Percentiles rank a stretch among this genome's conserved stretches.
phyloP scores from a whole-genome alignment of 2,797 vertebrate species.

The Setipinna tenuifilis region DNA sequence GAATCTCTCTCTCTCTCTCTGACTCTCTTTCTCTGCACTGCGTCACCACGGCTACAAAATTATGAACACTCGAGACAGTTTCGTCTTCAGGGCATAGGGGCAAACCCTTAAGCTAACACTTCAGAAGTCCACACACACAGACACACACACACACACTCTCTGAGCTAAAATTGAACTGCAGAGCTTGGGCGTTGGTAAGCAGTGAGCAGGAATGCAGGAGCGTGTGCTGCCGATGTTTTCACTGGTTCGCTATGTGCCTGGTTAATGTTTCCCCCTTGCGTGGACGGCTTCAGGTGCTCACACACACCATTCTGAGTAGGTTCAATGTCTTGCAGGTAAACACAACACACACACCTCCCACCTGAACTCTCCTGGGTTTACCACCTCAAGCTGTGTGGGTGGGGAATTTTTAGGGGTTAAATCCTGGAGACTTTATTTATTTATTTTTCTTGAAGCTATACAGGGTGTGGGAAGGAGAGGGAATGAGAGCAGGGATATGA shows the following conservation, averaged over 20 bases:
- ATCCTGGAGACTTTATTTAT: too few relatives aligned
- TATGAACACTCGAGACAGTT: constrained; percentile 3
- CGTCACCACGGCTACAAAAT: neutral
- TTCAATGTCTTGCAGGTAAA: neutral
- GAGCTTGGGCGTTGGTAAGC: neutral
- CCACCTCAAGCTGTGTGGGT: too few relatives aligned
- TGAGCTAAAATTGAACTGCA: constrained; percentile 15
- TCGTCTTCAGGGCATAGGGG: neutral
- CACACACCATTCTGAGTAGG: neutral
- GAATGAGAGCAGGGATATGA: too few relatives aligned
- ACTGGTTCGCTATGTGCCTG: constrained; percentile 3
- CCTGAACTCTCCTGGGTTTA: too few relatives aligned
- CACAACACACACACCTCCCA: too few relatives aligned
- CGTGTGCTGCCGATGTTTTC: neutral
- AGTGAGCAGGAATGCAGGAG: neutral
- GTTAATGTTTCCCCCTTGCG: neutral
- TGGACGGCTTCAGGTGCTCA: neutral
- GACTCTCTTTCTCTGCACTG: neutral
- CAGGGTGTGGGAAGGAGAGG: too few relatives aligned
- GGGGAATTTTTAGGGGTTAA: too few relatives aligned
- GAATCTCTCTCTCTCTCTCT: constrained; percentile 1
- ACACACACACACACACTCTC: constrained; percentile 12
- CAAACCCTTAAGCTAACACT: neutral
- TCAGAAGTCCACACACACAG: neutral
- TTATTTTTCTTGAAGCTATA: too few relatives aligned